Base-by-base conservation (phyloP, 1,140 invertebrate genomes). In the Drosophila sproati region DNA sequence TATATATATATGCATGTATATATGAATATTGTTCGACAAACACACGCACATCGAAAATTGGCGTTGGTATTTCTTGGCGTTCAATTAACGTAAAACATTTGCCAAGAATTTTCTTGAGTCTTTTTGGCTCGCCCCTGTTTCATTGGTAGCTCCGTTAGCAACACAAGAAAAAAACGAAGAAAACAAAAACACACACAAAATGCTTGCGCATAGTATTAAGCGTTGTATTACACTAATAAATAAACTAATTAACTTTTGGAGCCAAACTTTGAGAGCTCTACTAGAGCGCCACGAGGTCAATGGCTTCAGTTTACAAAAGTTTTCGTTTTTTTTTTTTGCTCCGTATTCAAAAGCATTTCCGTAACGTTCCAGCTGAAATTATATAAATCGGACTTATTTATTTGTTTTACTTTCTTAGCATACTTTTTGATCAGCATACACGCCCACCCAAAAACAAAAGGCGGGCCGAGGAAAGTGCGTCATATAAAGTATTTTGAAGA, bases 81-180 rank as follows among this genome's bases (percentile, higher is more conserved):
- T 80, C 85, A 89, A 80, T 88, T 88, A 89, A 83, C 83, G 77
- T 78, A 52, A 83, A 88, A 76, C 68, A 89, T 89, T 83, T 88
- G 74, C 78, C 80, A 89, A 85, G 80, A 88, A 80, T 71, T 78
- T 75, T 55, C 68, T 68, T 34, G 59, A 63, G 67, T 64, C 61
- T 60, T 74, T 67, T 71, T 60, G 41, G 54, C 48, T 60, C 50
- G 55, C 41, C 52, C 34, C 64, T 43, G 51, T 64, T 63, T 35
- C 50, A 47, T 56, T 63, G 59, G 35, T 12, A 61, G 32, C 51
- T 60, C 37, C 52, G 51, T 55, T 54, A 47, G 68, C 60, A 62
- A 62, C 60, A 55, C 29, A 39, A 39, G 10, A 7, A 59, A 48
- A 57, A 43, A 12, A 12, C 6, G 39, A 8, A n/a, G 5, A n/a